phyloP scores from a whole-genome alignment of 37 sponge, comb jelly and placozoan genomes.

The Trichoplax adhaerens region DNA sequence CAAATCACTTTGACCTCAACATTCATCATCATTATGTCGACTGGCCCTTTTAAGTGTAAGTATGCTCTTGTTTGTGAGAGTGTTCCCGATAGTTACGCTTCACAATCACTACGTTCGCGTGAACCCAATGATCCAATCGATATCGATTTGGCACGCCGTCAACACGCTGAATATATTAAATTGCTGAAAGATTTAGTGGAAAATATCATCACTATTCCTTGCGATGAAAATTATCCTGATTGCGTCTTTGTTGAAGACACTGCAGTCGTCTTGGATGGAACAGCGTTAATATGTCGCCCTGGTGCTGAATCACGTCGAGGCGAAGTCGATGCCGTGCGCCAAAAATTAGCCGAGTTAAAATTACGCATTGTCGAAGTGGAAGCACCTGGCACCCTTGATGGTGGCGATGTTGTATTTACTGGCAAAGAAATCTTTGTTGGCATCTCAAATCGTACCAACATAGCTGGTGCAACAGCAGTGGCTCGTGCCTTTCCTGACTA shows the following conservation, averaged over 20 bases:
- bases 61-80: not conserved
- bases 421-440: slow-evolving; percentile 62
- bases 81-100: slow-evolving; percentile 14
- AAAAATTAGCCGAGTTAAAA: slow-evolving; percentile 22
- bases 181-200: slow-evolving; percentile 21
- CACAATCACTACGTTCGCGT: slow-evolving; percentile 17
- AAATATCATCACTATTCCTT: slow-evolving; percentile 17
- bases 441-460: slow-evolving; percentile 34
- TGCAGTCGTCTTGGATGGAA: slow-evolving; percentile 20
- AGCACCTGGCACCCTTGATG: slow-evolving; percentile 37
- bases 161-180: slow-evolving; percentile 29
- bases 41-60: too few relatives aligned
- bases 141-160: slow-evolving; percentile 26
- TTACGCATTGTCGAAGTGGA: slow-evolving; percentile 22
- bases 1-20: too few relatives aligned
- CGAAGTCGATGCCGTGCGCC: slow-evolving; percentile 15
- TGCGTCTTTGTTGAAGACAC: slow-evolving; percentile 57
- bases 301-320: slow-evolving; percentile 18
- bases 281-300: slow-evolving; percentile 25
- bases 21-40: too few relatives aligned
- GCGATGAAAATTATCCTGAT: slow-evolving; percentile 43
- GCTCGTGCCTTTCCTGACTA: too few relatives aligned
- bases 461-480: too few relatives aligned
- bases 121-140: slow-evolving; percentile 42
- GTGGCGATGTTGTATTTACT: slow-evolving; percentile 66